Evolutionary conservation across 2,888 invertebrate genomes (phyloP).

Genomic region (Ametastegia equiseti): DNA sequence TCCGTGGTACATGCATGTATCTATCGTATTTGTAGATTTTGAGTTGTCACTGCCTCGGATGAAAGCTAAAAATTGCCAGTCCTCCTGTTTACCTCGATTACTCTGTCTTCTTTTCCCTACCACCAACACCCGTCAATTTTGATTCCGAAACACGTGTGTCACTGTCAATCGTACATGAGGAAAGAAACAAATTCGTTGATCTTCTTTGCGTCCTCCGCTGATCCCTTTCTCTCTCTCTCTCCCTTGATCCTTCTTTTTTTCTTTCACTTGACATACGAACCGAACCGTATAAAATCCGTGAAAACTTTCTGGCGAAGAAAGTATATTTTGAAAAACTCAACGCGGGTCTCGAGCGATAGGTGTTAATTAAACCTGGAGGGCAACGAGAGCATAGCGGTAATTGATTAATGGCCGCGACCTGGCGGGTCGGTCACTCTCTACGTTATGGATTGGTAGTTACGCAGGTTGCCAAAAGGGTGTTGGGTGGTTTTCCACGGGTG

Average conservation of each 20-base stretch:
- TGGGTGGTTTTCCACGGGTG: constrained; percentile 13
- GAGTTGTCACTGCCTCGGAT: neutral
- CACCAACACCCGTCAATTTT: neutral
- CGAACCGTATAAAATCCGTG: neutral
- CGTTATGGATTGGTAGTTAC: constrained; percentile 13
- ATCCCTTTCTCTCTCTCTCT: no score
- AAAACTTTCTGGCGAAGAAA: neutral
- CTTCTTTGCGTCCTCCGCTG: neutral
- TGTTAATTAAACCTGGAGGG: constrained; percentile 35
- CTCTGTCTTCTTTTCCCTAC: neutral
- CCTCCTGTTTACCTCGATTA: neutral
- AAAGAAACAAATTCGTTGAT: neutral
- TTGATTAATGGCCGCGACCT: constrained; percentile 44
- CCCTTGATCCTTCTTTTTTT: no score
- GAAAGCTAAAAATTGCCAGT: neutral
- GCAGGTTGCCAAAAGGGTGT: constrained; percentile 18
- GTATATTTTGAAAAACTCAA: neutral
- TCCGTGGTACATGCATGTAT: neutral
- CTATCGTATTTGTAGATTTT: neutral
- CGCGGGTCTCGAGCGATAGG: neutral
- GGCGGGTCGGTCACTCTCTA: constrained; percentile 20
- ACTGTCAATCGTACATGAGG: neutral
- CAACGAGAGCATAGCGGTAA: neutral
- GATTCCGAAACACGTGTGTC: neutral
- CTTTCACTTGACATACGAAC: no score